Conservation (phyloP, 2,113 vertebrate genomes). For the Salminus brasiliensis region DNA sequence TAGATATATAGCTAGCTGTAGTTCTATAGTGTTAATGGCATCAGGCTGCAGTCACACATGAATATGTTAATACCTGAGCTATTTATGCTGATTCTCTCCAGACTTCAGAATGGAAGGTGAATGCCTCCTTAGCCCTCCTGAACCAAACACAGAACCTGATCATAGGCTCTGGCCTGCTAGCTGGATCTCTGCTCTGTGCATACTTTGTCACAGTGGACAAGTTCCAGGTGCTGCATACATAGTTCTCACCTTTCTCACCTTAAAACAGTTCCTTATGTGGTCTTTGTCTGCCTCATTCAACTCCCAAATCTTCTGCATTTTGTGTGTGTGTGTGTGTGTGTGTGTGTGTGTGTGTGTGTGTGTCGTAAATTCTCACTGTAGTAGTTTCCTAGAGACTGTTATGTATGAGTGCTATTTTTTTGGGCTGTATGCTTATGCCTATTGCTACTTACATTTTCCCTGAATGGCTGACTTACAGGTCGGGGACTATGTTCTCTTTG, state of each 20-base stretch:
- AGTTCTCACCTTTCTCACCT: neutral
- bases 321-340: no score
- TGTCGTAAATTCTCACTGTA: neutral
- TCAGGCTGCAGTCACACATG: neutral
- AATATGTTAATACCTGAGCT: neutral
- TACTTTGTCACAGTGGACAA: slow-evolving; percentile 83
- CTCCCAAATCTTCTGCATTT: neutral
- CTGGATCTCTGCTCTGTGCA: slow-evolving; percentile 85
- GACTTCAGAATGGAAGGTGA: slow-evolving; percentile 87
- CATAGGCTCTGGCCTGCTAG: slow-evolving; percentile 84
- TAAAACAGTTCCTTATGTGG: neutral
- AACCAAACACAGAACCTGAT: slow-evolving; percentile 92
- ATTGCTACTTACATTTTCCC: neutral
- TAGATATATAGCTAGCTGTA: no score
- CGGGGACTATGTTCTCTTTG: slow-evolving; percentile 90
- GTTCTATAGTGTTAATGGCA: no score
- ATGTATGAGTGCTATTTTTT: no score
- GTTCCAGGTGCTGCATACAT: slow-evolving; percentile 75
- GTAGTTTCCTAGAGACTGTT: neutral
- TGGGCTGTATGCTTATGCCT: no score
- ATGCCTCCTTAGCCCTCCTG: slow-evolving; percentile 83
- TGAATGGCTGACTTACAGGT: slow-evolving; percentile 63
- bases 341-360: no score
- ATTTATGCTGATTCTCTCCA: slow-evolving; percentile 46
- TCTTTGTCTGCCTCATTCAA: neutral